Evolutionary conservation across 2,797 vertebrate genomes (phyloP).

Genomic region (Acanthurus tractus): DNA sequence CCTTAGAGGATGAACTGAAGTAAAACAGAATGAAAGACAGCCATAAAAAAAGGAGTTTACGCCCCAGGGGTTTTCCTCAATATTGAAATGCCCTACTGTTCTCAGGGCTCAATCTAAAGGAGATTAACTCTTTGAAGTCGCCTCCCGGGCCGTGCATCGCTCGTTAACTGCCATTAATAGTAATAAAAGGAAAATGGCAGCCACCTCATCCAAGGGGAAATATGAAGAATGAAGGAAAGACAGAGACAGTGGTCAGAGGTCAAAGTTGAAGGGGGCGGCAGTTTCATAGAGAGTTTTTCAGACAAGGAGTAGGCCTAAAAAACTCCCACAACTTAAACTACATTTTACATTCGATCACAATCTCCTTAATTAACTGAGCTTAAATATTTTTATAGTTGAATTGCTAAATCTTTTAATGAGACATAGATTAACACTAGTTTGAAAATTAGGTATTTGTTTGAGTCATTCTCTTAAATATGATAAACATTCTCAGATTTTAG

Average conservation of each 20-base stretch:
- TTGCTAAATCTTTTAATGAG: neutral
- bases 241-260: slow-evolving; percentile 15
- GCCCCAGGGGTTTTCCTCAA: slow-evolving; percentile 69
- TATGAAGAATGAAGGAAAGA: slow-evolving; percentile 38
- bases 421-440: neutral
- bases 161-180: slow-evolving; percentile 77
- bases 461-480: neutral
- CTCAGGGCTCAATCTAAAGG: slow-evolving; percentile 76
- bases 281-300: neutral
- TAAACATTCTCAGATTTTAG: neutral
- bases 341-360: too few species aligned
- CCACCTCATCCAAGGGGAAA: slow-evolving; percentile 42
- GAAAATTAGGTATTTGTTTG: too few species aligned
- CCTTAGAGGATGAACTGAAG: slow-evolving; percentile 50
- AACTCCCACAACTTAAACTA: too few species aligned
- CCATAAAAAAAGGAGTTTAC: slow-evolving; percentile 50
- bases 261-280: slow-evolving; percentile 2
- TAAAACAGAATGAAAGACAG: slow-evolving; percentile 66
- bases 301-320: neutral
- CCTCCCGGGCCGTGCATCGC: slow-evolving; percentile 54
- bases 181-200: slow-evolving; percentile 71
- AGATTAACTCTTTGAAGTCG: slow-evolving; percentile 82
- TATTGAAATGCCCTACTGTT: slow-evolving; percentile 79
- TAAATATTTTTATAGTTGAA: neutral
- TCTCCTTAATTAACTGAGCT: too few species aligned